phyloP scores from a whole-genome alignment of 1,140 invertebrate genomes.

The Neotoxoptera formosana region DNA sequence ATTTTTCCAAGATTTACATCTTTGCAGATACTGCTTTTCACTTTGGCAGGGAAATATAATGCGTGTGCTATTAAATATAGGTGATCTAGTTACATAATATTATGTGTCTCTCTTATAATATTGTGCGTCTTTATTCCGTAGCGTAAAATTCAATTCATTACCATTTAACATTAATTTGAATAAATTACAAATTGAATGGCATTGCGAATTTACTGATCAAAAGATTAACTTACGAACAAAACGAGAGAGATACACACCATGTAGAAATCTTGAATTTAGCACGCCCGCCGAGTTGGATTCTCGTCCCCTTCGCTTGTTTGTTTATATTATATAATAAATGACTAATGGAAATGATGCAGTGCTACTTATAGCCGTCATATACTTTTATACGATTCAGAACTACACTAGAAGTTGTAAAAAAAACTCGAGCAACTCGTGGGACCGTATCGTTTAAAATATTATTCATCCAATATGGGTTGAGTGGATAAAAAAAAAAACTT shows the following conservation, averaged over 20 bases:
- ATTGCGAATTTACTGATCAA: too few species aligned
- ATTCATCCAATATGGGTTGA: background rate
- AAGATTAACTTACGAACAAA: too few species aligned
- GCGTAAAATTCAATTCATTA: too few species aligned
- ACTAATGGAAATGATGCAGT: background rate
- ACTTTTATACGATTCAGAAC: background rate
- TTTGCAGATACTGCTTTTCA: too few species aligned
- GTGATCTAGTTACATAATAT: background rate
- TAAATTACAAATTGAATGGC: background rate
- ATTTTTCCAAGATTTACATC: too few species aligned
- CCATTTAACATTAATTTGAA: background rate
- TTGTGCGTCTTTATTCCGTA: background rate
- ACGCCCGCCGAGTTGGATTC: background rate
- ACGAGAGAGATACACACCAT: background rate
- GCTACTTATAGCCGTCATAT: background rate
- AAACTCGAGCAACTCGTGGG: background rate
- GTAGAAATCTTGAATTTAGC: background rate
- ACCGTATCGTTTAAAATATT: background rate
- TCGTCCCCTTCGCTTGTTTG: background rate
- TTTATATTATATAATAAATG: conserved; percentile 3
- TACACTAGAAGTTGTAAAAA: background rate
- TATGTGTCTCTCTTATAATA: background rate
- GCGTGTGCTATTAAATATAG: too few species aligned
- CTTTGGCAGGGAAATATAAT: too few species aligned
- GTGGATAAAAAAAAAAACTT: background rate